phyloP scores from a whole-genome alignment of 2,113 vertebrate genomes.

The Rhinolophus ferrumequinum region DNA sequence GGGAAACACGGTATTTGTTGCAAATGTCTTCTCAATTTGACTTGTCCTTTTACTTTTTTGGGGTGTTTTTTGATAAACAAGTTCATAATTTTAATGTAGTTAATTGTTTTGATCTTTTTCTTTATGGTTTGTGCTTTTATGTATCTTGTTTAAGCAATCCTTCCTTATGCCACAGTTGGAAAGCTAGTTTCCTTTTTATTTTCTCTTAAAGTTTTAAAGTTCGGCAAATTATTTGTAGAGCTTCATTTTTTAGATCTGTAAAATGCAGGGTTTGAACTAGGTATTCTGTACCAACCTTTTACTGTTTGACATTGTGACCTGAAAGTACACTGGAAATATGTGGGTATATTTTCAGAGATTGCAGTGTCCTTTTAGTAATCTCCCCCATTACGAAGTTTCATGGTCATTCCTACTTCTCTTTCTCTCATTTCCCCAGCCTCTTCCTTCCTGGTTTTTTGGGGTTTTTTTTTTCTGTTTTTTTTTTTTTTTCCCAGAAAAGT shows the following conservation, averaged over 20 bases:
- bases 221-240: conserved; percentile 32
- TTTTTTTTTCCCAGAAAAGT: not conserved
- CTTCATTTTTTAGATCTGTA: conserved; percentile 45
- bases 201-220: conserved; percentile 26
- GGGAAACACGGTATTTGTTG: not conserved
- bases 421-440: not conserved
- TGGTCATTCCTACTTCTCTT: conserved; percentile 20
- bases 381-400: conserved; percentile 25
- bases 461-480: not conserved
- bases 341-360: conserved; percentile 29
- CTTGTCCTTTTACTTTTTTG: not conserved
- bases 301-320: conserved; percentile 4
- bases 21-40: not conserved
- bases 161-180: not conserved
- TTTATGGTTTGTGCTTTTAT: not conserved
- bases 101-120: not conserved
- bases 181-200: not conserved
- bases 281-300: not conserved
- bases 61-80: conserved; percentile 5
- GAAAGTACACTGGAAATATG: not conserved
- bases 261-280: not conserved
- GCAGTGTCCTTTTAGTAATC: not conserved
- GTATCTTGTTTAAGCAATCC: conserved; percentile 7
- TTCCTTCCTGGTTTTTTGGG: conserved; percentile 41
- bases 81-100: conserved; percentile 44